Conservation (phyloP, 2,888 invertebrate species). For the Halictus quadricinctus region DNA sequence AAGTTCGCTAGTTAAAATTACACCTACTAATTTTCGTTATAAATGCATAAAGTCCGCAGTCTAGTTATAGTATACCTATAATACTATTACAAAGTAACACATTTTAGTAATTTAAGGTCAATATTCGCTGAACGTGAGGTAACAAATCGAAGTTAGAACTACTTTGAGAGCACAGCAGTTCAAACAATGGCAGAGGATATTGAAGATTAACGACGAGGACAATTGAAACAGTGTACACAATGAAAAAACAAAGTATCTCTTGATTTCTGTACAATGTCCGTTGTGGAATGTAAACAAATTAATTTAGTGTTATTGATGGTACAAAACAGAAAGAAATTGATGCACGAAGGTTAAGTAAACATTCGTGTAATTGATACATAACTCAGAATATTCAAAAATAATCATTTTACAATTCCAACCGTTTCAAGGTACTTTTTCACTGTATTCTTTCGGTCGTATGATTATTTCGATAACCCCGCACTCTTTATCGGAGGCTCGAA, state of each 20-base stretch:
- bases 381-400: neutral
- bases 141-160: neutral
- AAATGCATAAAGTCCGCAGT: no score
- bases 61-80: no score
- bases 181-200: neutral
- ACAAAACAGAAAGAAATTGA: neutral
- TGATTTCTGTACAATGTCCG: neutral
- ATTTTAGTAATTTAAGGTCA: neutral
- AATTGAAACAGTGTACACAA: neutral
- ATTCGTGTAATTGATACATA: neutral
- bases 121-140: neutral
- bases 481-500: neutral
- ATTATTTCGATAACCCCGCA: neutral
- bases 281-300: neutral
- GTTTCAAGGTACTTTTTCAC: neutral
- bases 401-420: neutral
- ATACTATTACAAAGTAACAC: neutral
- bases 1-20: no score
- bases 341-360: neutral
- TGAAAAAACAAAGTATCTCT: neutral
- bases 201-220: neutral
- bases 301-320: neutral
- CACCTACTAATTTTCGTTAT: no score
- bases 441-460: neutral
- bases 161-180: no score